A percentile compares a stretch with the other conserved stretches of the same genome.
Conservation (phyloP, 2,113 vertebrate genomes). For the Daphoenositta chrysoptera region DNA sequence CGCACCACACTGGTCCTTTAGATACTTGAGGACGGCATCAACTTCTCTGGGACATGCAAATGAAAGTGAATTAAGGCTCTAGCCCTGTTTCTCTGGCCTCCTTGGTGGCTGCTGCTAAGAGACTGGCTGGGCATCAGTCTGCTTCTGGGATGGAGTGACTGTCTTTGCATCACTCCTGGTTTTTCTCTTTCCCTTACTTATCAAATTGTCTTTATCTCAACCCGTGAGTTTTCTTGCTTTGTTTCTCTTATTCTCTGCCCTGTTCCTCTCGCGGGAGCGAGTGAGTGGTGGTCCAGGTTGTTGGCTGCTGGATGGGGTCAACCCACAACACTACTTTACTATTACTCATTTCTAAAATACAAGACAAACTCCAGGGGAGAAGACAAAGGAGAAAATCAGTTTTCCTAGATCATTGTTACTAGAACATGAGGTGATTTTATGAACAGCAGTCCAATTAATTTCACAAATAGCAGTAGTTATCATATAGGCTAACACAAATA, state of each 20-base stretch:
- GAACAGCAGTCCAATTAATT: background rate
- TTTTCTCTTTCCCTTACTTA: background rate
- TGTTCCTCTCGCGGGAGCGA: rapidly evolving
- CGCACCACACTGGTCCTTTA: conserved; percentile 77
- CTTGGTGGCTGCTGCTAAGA: background rate
- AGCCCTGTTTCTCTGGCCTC: background rate
- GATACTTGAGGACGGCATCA: conserved; percentile 76
- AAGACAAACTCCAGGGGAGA: background rate
- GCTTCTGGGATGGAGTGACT: background rate
- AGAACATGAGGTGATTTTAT: background rate
- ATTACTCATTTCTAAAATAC: background rate
- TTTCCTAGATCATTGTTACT: background rate
- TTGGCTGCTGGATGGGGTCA: background rate
- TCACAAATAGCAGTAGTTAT: background rate
- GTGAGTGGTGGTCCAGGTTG: background rate
- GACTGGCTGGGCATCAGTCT: background rate
- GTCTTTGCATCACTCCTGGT: background rate
- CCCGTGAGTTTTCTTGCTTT: background rate
- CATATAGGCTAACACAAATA: background rate
- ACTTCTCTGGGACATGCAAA: conserved; percentile 75
- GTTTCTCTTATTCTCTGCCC: background rate
- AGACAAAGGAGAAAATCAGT: background rate
- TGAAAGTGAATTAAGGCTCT: background rate
- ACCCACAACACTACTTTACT: background rate
- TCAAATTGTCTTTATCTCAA: background rate